These are phyloP conservation scores for Cydia fagiglandana DNA, from an alignment of 1,140 invertebrate genomes.

Conservation along the genomic window DNA sequence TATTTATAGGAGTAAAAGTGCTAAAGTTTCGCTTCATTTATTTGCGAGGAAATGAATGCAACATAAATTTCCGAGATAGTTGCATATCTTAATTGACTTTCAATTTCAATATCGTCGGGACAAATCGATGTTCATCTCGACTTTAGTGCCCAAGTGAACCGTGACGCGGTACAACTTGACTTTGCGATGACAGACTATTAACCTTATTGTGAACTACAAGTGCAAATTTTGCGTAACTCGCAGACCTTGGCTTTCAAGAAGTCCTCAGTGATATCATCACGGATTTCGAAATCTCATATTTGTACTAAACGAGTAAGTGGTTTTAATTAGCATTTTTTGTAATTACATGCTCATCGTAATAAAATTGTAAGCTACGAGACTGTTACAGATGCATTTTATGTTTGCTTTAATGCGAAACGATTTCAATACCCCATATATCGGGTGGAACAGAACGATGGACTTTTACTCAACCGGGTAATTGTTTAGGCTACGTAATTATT, in stretches of 20 bases:
- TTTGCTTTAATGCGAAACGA: background rate
- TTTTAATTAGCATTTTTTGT: constrained; percentile 21
- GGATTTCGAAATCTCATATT: constrained; percentile 21
- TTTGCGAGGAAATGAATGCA: constrained; percentile 2
- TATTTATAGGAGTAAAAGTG: background rate
- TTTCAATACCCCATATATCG: background rate
- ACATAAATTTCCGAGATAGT: background rate
- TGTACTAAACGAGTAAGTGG: constrained; percentile 1
- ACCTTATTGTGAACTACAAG: background rate
- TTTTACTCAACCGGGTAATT: too few species aligned
- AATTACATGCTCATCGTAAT: constrained; percentile 10
- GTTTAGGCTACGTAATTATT: too few species aligned
- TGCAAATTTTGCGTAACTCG: constrained; percentile 23
- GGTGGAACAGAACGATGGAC: too few species aligned
- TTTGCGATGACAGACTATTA: constrained; percentile 23
- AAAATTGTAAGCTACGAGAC: background rate
- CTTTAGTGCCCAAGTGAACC: constrained; percentile 1
- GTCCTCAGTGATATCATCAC: constrained; percentile 19
- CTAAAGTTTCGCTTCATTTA: background rate
- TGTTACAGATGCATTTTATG: background rate
- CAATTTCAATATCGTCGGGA: background rate
- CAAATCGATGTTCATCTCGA: background rate
- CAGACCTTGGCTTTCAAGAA: constrained; percentile 17
- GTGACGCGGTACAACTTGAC: constrained; percentile 13
- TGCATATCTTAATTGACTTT: constrained; percentile 16